These are phyloP conservation scores for Drosophila cracens DNA, from an alignment of 2,888 invertebrate species.

Conservation along the genomic window DNA sequence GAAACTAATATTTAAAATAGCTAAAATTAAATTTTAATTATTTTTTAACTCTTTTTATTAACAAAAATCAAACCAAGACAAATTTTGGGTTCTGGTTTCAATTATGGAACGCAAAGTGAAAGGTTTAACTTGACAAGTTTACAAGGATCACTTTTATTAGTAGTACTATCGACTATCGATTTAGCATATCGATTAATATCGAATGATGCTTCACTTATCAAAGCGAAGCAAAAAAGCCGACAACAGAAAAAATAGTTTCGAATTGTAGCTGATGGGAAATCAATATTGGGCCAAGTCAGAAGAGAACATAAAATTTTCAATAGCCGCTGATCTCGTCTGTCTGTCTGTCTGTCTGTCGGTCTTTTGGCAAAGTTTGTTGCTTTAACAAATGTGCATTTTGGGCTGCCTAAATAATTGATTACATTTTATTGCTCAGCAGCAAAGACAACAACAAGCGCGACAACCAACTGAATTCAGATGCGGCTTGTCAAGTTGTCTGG, in stretches of 20 bases:
- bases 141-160: no score
- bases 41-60: neutral
- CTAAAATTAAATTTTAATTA: neutral
- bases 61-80: neutral
- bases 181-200: neutral
- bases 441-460: slow-evolving; percentile 14
- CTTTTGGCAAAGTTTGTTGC: slow-evolving; percentile 12
- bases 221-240: no score
- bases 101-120: no score
- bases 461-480: slow-evolving; percentile 55
- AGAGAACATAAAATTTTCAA: slow-evolving; percentile 9
- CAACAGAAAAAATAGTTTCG: neutral
- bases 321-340: neutral
- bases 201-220: neutral
- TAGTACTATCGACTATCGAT: neutral
- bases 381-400: slow-evolving; percentile 64
- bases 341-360: neutral
- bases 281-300: slow-evolving; percentile 9
- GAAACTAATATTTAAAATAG: neutral
- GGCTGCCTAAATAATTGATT: slow-evolving; percentile 74
- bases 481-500: slow-evolving; percentile 68
- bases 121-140: fast-evolving
- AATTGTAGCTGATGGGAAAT: neutral
- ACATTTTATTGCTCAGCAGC: slow-evolving; percentile 74
- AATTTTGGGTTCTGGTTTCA: neutral